Percentiles rank a stretch among this genome's conserved stretches.
Conservation (phyloP, 1,140 invertebrate genomes). For the Meloidogyne hapla region DNA sequence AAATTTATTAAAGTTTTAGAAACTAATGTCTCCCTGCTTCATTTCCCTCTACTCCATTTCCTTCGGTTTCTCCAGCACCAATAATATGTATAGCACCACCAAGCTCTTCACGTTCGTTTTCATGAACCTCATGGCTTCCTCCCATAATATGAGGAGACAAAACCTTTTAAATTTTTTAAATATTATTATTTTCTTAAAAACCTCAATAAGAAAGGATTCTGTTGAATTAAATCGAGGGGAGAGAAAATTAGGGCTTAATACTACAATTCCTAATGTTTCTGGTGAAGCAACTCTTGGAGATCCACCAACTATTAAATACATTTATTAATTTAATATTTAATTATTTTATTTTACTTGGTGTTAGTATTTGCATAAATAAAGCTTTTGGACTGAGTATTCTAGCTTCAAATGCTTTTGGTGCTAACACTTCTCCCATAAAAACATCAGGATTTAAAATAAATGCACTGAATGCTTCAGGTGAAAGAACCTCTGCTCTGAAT, state of each 20-base stretch:
- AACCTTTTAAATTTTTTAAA: not conserved
- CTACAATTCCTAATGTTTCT: slow-evolving; percentile 16
- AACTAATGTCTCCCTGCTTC: not conserved
- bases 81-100: not conserved
- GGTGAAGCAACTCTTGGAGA: not conserved
- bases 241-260: slow-evolving; percentile 33
- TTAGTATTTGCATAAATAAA: slow-evolving; percentile 13
- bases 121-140: not conserved
- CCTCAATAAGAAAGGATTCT: slow-evolving; percentile 28
- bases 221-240: slow-evolving; percentile 28
- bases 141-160: slow-evolving; percentile 31
- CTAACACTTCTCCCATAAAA: not conserved
- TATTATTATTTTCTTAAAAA: not conserved
- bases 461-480: slow-evolving; percentile 23
- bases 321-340: not conserved
- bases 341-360: not conserved
- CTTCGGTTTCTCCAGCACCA: not conserved
- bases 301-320: not conserved
- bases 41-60: not conserved
- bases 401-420: not conserved
- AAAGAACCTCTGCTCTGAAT: slow-evolving; percentile 23
- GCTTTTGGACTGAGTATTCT: not conserved
- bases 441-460: slow-evolving; percentile 2
- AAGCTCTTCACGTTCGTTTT: not conserved
- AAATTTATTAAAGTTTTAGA: no score